Percentiles rank a stretch among this genome's conserved stretches.
Evolutionary conservation across 2,113 vertebrate species (phyloP).

Genomic region (Oreotrochilus melanogaster): DNA sequence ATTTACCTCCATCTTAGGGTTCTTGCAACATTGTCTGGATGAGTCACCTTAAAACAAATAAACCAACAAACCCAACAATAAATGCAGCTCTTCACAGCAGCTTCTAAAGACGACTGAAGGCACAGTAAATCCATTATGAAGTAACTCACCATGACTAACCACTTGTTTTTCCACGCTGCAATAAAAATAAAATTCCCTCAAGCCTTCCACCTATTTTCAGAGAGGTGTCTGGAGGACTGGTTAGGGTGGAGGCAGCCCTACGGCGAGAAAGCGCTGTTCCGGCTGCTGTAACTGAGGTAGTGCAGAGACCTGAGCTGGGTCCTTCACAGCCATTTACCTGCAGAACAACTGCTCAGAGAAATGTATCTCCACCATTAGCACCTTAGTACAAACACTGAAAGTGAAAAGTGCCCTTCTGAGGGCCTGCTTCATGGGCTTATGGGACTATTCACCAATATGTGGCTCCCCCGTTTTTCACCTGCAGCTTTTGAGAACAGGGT

Average conservation of each 20-base stretch:
- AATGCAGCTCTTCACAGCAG: neutral
- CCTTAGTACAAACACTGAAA: neutral
- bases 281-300: neutral
- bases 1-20: neutral
- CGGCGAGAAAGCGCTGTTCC: neutral
- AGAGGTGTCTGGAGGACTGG: neutral
- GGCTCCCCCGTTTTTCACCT: neutral
- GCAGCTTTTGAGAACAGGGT: neutral
- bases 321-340: neutral
- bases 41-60: conserved; percentile 10
- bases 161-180: neutral
- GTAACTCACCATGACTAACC: neutral
- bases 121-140: neutral
- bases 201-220: neutral
- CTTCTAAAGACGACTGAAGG: neutral
- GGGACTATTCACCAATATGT: conserved; percentile 10
- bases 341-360: neutral
- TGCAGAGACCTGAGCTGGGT: neutral
- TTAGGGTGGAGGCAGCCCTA: neutral
- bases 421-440: neutral
- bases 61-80: neutral
- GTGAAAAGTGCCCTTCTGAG: conserved; percentile 1
- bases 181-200: neutral
- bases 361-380: conserved; percentile 15
- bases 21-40: neutral